These are phyloP conservation scores for Syrphus vitripennis DNA, from an alignment of 2,888 invertebrate genomes.

Conservation along the genomic window DNA sequence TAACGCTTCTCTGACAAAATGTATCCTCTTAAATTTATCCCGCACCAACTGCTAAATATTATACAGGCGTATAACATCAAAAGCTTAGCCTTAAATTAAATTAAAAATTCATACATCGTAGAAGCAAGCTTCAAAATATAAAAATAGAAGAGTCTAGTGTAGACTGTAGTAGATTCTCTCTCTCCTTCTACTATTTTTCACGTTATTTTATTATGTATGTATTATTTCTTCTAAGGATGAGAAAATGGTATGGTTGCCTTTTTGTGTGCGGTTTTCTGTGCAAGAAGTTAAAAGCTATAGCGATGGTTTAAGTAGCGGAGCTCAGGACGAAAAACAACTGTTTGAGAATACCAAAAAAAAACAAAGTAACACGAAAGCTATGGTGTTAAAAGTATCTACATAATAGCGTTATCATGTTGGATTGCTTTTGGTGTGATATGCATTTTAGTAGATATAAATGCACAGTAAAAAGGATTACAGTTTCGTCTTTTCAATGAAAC, in stretches of 20 bases:
- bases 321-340: background rate
- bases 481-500: constrained; percentile 15
- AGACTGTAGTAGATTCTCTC: background rate
- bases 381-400: constrained; percentile 46
- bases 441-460: background rate
- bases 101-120: constrained; percentile 50
- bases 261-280: constrained; percentile 40
- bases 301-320: constrained; percentile 13
- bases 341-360: background rate
- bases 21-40: constrained; percentile 26
- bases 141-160: background rate
- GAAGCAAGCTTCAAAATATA: constrained; percentile 32
- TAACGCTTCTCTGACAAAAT: background rate
- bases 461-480: constrained; percentile 37
- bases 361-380: constrained; percentile 17
- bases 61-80: constrained; percentile 36
- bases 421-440: constrained; percentile 39
- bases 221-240: background rate
- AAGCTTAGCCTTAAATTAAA: constrained; percentile 56
- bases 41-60: background rate
- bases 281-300: constrained; percentile 25
- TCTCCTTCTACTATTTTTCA: background rate
- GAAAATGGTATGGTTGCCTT: constrained; percentile 18
- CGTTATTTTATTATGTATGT: background rate
- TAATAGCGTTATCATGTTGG: constrained; percentile 57